These are phyloP conservation scores for Oreonectes daqikongensis DNA, from an alignment of 2,797 vertebrate genomes.

Conservation along the genomic window DNA sequence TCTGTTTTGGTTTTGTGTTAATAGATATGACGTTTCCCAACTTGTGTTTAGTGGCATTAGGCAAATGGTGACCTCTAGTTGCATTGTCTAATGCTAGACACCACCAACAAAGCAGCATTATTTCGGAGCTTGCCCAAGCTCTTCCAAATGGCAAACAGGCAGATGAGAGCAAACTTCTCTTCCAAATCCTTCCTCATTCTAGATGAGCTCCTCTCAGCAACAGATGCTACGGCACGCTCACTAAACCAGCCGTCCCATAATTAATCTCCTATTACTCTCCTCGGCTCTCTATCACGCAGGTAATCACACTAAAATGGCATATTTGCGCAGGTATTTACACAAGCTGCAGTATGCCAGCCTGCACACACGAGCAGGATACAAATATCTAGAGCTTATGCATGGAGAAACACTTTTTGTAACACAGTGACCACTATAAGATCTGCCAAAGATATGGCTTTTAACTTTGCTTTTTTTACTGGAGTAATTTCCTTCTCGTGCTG, in stretches of 20 bases:
- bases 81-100: neutral
- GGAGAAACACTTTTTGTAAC: neutral
- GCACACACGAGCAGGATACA: neutral
- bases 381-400: neutral
- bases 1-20: neutral
- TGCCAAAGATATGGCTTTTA: neutral
- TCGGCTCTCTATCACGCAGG: slow-evolving; percentile 50
- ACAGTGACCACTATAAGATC: neutral
- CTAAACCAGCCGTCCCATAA: slow-evolving; percentile 66
- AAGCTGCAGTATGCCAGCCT: slow-evolving; percentile 13
- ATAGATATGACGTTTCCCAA: slow-evolving; percentile 2
- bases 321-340: slow-evolving; percentile 34
- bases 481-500: too few relatives aligned
- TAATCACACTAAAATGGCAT: slow-evolving; percentile 58
- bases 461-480: too few relatives aligned
- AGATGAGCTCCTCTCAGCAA: slow-evolving; percentile 68
- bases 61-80: slow-evolving; percentile 15
- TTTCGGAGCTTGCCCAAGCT: slow-evolving; percentile 22
- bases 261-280: slow-evolving; percentile 77
- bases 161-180: slow-evolving; percentile 48
- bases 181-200: slow-evolving; percentile 70
- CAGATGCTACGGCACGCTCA: slow-evolving; percentile 61
- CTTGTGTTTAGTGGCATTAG: slow-evolving; percentile 8
- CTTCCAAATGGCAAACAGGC: slow-evolving; percentile 39
- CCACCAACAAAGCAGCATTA: neutral